Evolutionary conservation across 2,797 vertebrate genomes (phyloP), one percentile per base, ranked within the genome.

Genomic region (Darevskia nairensis): DNA sequence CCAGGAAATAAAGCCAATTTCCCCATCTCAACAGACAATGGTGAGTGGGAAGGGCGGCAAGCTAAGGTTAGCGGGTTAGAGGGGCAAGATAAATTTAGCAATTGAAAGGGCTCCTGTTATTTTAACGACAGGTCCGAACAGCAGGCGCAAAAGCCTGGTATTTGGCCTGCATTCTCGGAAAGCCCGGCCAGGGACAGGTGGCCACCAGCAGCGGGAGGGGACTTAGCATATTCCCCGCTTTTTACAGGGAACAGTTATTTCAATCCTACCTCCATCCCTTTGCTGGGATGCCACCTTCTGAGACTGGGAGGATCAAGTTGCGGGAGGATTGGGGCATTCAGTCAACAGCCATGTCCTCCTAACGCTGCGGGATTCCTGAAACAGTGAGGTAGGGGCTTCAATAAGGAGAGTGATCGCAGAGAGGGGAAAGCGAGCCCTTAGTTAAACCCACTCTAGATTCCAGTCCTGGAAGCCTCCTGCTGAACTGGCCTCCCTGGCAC

Each of bases 101-200:
- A 93, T 94, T 94, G 94, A 95, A 94, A 95, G 93, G 91, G 90
- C 90, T 90, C 90, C 89, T 95, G 94, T 95, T 95, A 96, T 96
- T 94, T 95, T 94, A 93, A 94, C 88, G 92, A 95, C 91, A 94
- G 91, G 90, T 88, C 92, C 90, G 86, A 93, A 91, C 90, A 91
- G 89, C 86, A 84, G 94, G 93, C 86, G 23, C 39, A 79, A 83
- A 75, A 80, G 77, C 78, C 59, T 84, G 86, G 77, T 69, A 69
- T 85, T 80, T 76, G 72, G 19, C 44, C 17, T 81, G 81, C 81
- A 23, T 90, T 75, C 89, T 87, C 71, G 21, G 86, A 75, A 84
- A 81, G 86, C 77, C 44, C 3, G 92, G 90, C 91, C 89, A 91
- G 91, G 75, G 94, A 96, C 95, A 96, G 95, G 95, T 95, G 95